Evolutionary conservation across 2,888 invertebrate genomes (phyloP), one percentile per base, ranked within the genome.

Genomic region (Drepana falcataria): DNA sequence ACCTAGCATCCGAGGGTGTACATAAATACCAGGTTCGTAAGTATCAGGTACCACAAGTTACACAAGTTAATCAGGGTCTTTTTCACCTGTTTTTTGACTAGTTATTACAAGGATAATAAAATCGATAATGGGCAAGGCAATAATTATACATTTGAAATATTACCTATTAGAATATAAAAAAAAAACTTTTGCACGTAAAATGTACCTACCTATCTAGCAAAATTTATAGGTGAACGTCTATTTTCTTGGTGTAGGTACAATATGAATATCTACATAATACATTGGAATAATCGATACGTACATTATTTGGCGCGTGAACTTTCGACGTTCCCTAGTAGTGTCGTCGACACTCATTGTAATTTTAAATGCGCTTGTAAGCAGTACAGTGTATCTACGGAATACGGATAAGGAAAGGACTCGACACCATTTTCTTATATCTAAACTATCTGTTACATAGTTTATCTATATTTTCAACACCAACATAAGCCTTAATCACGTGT

Each of bases 281-380:
- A 83, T 83, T 69, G 65, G 74, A 79, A 79, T 79, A 81, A 73
- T 75, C 73, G 80, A 83, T 82, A 81, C 21, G 21, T 21, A 21
- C 80, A 81, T 79, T 76, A 79, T 81, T 77, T 71, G 66, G 73
- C 79, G 77, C 79, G 79, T 83, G 86, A 86, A 86, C 84, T 87
- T 86, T 87, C 75, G 74, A 77, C 71, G 76, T 71, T 67, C 61
- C 67, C 64, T 44, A 44, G 76, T 60, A 60, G 76, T 80, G 83
- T 77, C 75, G 77, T 66, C 71, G 79, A 79, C 81, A 78, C 84
- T 85, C 84, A 88, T 88, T 88, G 83, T 87, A 88, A 86, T 84
- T 88, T 87, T 74, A 88, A 87, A 88, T 87, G 82, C 66, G 81
- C 69, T 76, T 79, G 80, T 80, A 80, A 77, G 68, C 73, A 64